Conservation (phyloP, 2,797 vertebrate genomes). For the Otolemur crassicaudatus region DNA sequence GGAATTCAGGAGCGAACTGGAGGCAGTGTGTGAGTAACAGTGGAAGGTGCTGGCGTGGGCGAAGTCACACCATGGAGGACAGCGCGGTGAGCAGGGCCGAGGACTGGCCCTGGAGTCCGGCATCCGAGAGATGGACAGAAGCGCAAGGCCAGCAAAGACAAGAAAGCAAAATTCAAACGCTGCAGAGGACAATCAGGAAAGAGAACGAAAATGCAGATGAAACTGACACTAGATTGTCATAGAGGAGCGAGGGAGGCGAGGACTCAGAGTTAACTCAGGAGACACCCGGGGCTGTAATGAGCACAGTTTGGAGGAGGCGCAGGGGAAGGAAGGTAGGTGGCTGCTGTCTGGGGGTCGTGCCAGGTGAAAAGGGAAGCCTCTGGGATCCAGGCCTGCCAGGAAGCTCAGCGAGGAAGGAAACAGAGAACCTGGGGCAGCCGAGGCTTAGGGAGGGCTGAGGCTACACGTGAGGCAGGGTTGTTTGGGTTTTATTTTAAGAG, state of each 20-base stretch:
- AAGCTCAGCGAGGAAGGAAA: not conserved
- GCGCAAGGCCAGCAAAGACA: not conserved
- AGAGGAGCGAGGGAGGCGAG: not conserved
- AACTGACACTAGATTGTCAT: not conserved
- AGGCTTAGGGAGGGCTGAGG: not conserved
- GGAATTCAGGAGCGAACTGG: not conserved
- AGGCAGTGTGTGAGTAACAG: not conserved
- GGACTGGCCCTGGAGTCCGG: not conserved
- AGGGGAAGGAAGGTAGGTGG: not conserved
- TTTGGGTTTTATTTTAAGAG: not conserved
- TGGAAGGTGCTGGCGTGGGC: not conserved
- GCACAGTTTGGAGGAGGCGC: not conserved
- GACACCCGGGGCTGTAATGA: not conserved
- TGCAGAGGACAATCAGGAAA: not conserved
- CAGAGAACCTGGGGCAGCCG: not conserved
- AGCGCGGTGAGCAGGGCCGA: not conserved
- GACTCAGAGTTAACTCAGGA: not conserved
- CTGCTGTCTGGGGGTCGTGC: not conserved
- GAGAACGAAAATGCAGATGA: not conserved
- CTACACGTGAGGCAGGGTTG: not conserved
- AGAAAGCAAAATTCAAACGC: not conserved
- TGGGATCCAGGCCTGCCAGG: not conserved
- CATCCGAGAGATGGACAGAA: not conserved
- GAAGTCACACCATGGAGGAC: not conserved
- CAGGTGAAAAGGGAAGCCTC: not conserved